These are phyloP conservation scores for Phenacoccus solenopsis DNA, from an alignment of 1,140 invertebrate species.

Conservation along the genomic window DNA sequence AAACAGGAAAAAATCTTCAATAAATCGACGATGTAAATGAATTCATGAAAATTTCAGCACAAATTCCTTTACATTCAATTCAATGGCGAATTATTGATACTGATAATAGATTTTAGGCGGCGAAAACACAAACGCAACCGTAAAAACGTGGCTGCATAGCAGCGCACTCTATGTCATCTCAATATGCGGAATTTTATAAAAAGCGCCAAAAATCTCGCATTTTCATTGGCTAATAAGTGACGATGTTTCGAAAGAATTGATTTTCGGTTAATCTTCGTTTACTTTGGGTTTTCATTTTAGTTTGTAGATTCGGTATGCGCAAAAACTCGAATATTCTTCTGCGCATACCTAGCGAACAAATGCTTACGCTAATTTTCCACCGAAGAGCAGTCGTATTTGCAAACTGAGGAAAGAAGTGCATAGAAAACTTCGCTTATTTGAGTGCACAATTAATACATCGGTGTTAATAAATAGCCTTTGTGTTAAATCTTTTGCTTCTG, in stretches of 20 bases:
- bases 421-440: background rate
- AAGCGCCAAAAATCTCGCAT: background rate
- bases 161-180: background rate
- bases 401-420: background rate
- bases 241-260: too few species aligned
- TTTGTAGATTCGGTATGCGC: too few species aligned
- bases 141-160: background rate
- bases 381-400: background rate
- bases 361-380: background rate
- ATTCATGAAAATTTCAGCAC: background rate
- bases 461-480: background rate
- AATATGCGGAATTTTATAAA: background rate
- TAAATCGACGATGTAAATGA: background rate
- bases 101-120: background rate
- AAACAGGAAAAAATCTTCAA: background rate
- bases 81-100: background rate
- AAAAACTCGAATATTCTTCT: too few species aligned
- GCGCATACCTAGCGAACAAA: background rate
- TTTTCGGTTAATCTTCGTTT: too few species aligned
- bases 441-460: background rate
- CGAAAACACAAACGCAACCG: background rate
- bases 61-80: background rate
- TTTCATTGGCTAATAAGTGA: too few species aligned
- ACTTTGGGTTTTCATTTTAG: too few species aligned
- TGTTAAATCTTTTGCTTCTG: background rate